Evolutionary conservation across 2,797 vertebrate species (phyloP).

Genomic region (Erpetoichthys calabaricus): DNA sequence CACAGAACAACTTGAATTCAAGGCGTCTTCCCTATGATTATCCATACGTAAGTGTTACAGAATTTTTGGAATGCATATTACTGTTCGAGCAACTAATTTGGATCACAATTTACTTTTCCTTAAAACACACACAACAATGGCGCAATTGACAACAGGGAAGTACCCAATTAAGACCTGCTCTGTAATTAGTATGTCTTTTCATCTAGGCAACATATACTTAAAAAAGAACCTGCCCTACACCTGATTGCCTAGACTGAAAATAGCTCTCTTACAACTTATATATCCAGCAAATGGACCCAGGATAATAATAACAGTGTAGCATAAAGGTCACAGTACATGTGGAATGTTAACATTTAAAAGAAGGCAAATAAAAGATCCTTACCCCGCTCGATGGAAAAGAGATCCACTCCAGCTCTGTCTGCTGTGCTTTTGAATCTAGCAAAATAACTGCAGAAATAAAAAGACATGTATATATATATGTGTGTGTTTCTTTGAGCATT

Average conservation of each 20-base stretch:
- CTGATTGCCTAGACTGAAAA: too few species aligned
- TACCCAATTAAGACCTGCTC: neutral
- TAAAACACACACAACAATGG: too few species aligned
- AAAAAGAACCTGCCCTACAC: too few species aligned
- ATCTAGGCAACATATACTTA: neutral
- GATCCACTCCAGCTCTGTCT: constrained; percentile 98
- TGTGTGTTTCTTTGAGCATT: neutral
- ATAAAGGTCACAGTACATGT: neutral
- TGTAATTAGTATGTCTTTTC: neutral
- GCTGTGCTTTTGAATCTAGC: constrained; percentile 97
- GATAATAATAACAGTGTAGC: neutral
- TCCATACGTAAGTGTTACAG: too few species aligned
- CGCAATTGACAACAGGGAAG: too few species aligned
- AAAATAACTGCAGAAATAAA: constrained; percentile 69
- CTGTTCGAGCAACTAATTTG: too few species aligned
- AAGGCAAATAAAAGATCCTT: constrained; percentile 35
- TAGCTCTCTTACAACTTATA: neutral
- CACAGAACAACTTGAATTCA: too few species aligned
- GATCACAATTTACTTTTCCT: too few species aligned
- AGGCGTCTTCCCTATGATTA: too few species aligned
- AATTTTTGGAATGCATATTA: too few species aligned
- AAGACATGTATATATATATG: constrained; percentile 2
- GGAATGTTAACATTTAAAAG: neutral
- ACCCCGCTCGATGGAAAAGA: constrained; percentile 95
- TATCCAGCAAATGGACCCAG: neutral